Evolutionary conservation across 1,140 invertebrate genomes (phyloP), one percentile per base, ranked within the genome.

Genomic region (Belonocnema kinseyi): DNA sequence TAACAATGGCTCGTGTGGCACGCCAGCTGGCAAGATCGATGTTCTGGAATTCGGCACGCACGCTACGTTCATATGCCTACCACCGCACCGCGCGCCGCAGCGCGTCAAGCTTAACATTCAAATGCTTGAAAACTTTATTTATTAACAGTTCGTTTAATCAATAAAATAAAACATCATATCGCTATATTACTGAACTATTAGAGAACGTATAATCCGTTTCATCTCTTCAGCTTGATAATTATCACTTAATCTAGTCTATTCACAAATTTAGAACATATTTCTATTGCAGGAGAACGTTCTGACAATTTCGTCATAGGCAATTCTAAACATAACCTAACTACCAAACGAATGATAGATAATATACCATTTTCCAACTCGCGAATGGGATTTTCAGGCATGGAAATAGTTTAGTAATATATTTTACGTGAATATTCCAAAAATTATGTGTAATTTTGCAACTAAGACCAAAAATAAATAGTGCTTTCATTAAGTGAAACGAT

Each of bases 121-220:
- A 16, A 66, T 40, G 33, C 61, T 26, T 66, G 61, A 66, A 66
- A 66, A 66, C 61, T 66, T 33, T 66, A 33, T 66, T 66, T 66
- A 66, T 16, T 21, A 66, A 40, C 26, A 14, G 26, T 46, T 66
- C 33, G 26, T 66, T 16, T 66, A 21, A 40, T 66, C 26, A 66
- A 40, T 66, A 26, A 66, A 10, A 40, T 66, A n/a, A 7, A 66
- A 40, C 33, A 40, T 66, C 58, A 66, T n/a, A 21, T 66, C 40
- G 26, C 7, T 2, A 40, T 40, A 66, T 40, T 8, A n/a, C 26
- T 16, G 21, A 66, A 10, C 7, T 33, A 66, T 40, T 46, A 46
- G 26, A 1, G 14, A n/a, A n/a, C 10, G 14, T 40, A 16, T 16
- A 40, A 12, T 6, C 21, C 46, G 33, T 21, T 61, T 61, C 3